Evolutionary conservation across 2,888 invertebrate genomes (phyloP), one percentile per base, ranked within the genome.

Genomic region (Octodonta nipae): DNA sequence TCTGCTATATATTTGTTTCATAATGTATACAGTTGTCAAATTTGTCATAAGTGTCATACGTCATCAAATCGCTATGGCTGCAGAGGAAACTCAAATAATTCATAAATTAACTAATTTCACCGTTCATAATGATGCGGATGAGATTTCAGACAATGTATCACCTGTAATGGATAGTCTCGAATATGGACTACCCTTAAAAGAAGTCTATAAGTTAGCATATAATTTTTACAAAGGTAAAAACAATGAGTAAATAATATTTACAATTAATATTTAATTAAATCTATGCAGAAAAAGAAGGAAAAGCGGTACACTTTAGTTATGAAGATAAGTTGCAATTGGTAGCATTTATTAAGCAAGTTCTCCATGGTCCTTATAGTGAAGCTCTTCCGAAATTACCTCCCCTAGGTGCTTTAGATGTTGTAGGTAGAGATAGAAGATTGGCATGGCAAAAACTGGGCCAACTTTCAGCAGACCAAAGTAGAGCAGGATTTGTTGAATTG

Each of bases 361-460:
- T 71, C 7, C 80, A 89, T 61, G 95, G 95, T 0, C 77, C 84
- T 30, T 76, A 79, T 50, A 73, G 79, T 43, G 64, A 77, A 2
- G 78, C 75, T 30, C 73, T 76, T 31, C 71, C 73, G 4, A 63
- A 60, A 46, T 57, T 71, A 25, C 77, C 88, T 26, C 86, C 85
- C 8, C 65, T 93, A 30, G 95, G 95, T 13, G 88, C 92, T 1
- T 64, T 96, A 20, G 93, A 96, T 66, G 86, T 96, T 1, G 91
- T 96, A 45, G 96, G 95, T 2, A 77, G 81, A 54, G 93, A 95
- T 55, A 70, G 95, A 38, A 73, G 88, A 49, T 67, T 87, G 44
- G 92, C 93, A 14, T 98, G 98, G 96, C 86, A 89, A 58, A 73
- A 78, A 40, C 65, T 98, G 26, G 92, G 91, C 0, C 77, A 82